Percentiles rank a stretch among this genome's conserved stretches.
Evolutionary conservation across 2,797 vertebrate genomes (phyloP).

Genomic region (Cirrhinus molitorella): DNA sequence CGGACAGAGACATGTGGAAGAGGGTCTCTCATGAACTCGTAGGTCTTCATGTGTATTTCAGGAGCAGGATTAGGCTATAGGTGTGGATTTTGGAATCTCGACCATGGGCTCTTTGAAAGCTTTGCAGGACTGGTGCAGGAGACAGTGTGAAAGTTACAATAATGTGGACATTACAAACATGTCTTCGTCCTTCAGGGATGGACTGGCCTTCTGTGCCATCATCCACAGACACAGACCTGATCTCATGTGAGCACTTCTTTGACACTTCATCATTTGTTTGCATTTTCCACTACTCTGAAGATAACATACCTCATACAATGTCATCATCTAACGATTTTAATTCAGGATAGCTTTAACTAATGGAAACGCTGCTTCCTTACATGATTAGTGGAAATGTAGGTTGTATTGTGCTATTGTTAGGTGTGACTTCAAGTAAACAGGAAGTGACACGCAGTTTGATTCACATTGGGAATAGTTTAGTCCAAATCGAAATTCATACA

Average conservation of each 20-base stretch:
- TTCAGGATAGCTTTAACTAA: not conserved
- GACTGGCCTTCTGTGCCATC: constrained; percentile 95
- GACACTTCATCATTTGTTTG: not conserved
- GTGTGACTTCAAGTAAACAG: constrained; percentile 39
- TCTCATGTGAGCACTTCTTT: constrained; percentile 87
- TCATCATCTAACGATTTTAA: not conserved
- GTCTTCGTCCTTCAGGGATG: constrained; percentile 93
- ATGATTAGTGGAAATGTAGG: not conserved
- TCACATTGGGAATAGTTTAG: not conserved
- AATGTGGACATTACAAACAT: constrained; percentile 91
- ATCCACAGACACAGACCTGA: constrained; percentile 93
- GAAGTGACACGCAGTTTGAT: constrained; percentile 6
- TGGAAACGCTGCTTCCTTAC: not conserved
- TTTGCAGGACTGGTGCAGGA: constrained; percentile 93
- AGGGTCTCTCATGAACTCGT: not conserved
- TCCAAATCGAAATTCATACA: not conserved
- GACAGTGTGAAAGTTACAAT: constrained; percentile 87
- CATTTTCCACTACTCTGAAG: not conserved
- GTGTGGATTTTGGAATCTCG: constrained; percentile 16
- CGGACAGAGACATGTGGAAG: not conserved
- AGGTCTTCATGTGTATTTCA: not conserved
- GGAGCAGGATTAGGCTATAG: not conserved
- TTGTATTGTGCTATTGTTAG: constrained; percentile 30
- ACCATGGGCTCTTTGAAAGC: constrained; percentile 91
- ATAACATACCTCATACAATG: not conserved